These are phyloP conservation scores for Prochilodus magdalenae DNA, from an alignment of 2,113 vertebrate species.

Conservation along the genomic window DNA sequence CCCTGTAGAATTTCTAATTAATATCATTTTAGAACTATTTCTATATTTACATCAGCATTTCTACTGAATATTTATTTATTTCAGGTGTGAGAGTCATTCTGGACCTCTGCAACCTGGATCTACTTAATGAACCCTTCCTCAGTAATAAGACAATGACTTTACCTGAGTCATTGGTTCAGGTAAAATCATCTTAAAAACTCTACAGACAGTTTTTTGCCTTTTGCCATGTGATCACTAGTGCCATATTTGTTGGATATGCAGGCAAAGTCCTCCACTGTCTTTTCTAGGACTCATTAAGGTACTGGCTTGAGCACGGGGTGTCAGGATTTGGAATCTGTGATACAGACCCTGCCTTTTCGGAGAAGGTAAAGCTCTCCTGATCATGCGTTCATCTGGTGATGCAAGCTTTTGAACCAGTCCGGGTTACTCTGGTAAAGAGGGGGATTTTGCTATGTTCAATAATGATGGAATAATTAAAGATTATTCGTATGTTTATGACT, in stretches of 20 bases:
- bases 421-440: neutral
- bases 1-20: no score
- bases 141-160: slow-evolving; percentile 17
- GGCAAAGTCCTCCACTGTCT: neutral
- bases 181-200: slow-evolving; percentile 35
- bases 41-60: no score
- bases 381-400: neutral
- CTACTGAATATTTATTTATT: neutral
- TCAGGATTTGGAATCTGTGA: slow-evolving; percentile 77
- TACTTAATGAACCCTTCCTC: slow-evolving; percentile 24
- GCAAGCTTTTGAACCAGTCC: neutral
- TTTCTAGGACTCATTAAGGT: slow-evolving; percentile 63
- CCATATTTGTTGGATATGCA: no score
- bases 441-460: neutral
- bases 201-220: no score
- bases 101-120: slow-evolving; percentile 68
- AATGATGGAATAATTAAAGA: no score
- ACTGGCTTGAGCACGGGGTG: slow-evolving; percentile 74
- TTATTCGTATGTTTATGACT: neutral
- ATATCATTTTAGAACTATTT: no score
- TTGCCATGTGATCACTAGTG: neutral
- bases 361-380: slow-evolving; percentile 61
- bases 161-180: slow-evolving; percentile 42
- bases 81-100: slow-evolving; percentile 74
- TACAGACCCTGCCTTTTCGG: slow-evolving; percentile 68